These are phyloP conservation scores for Pristiophorus japonicus DNA, from an alignment of 2,113 vertebrate genomes.

Conservation along the genomic window DNA sequence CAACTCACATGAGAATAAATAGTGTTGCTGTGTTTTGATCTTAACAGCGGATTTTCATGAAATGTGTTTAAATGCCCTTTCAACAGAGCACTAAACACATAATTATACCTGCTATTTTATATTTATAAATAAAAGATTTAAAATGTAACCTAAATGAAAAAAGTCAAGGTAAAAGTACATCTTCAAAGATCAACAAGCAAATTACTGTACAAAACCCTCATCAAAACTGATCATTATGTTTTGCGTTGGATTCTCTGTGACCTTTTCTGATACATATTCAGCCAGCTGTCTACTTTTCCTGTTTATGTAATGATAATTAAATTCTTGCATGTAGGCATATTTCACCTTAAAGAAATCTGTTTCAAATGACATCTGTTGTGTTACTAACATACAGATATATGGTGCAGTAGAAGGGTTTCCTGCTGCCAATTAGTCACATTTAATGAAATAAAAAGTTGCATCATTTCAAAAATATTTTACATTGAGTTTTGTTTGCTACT, in stretches of 20 bases:
- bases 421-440: slow-evolving; percentile 34
- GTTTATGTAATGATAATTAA: slow-evolving; percentile 35
- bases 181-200: slow-evolving; percentile 26
- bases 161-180: background rate
- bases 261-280: slow-evolving; percentile 34
- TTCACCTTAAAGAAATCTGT: slow-evolving; percentile 37
- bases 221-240: slow-evolving; percentile 23
- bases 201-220: background rate
- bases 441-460: slow-evolving; percentile 23
- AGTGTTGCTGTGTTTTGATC: background rate
- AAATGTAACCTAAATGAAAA: background rate
- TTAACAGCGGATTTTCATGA: slow-evolving; percentile 5
- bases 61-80: background rate
- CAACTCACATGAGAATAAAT: background rate
- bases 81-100: background rate
- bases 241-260: slow-evolving; percentile 34
- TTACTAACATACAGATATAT: slow-evolving; percentile 33
- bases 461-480: slow-evolving; percentile 34
- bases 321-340: slow-evolving; percentile 37
- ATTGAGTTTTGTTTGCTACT: slow-evolving; percentile 17
- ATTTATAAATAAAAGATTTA: background rate
- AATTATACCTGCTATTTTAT: background rate
- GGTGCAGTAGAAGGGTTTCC: slow-evolving; percentile 29
- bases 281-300: slow-evolving; percentile 36
- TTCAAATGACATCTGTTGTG: slow-evolving; percentile 38